A percentile compares a stretch with the other conserved stretches of the same genome.
These are phyloP conservation scores for Cydia amplana DNA, from an alignment of 1,140 invertebrate species.

Conservation along the genomic window DNA sequence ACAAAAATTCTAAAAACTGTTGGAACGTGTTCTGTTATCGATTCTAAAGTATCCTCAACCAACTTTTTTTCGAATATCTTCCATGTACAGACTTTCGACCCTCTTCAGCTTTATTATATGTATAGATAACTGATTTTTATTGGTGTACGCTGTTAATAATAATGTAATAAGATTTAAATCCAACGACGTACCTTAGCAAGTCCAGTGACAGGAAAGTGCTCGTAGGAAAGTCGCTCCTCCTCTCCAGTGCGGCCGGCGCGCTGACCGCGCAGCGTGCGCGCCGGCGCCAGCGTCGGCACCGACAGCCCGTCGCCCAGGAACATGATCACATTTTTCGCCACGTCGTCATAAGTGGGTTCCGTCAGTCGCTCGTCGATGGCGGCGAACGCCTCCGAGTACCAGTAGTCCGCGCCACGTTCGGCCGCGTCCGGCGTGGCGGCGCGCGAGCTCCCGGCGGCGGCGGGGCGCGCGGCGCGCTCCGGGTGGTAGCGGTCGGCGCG, in stretches of 20 bases:
- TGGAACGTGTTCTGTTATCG: too few species aligned
- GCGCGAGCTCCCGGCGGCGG: background rate
- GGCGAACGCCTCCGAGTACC: slow-evolving; percentile 22
- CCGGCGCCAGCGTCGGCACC: slow-evolving; percentile 84
- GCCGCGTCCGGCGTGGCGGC: slow-evolving; percentile 8
- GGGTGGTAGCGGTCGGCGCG: slow-evolving; percentile 23
- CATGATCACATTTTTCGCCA: slow-evolving; percentile 86
- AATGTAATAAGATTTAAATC: background rate
- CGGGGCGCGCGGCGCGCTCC: background rate
- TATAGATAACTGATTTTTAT: background rate
- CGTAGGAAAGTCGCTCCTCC: slow-evolving; percentile 85
- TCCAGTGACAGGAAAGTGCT: slow-evolving; percentile 86
- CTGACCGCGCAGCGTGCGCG: slow-evolving; percentile 84
- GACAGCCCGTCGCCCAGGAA: slow-evolving; percentile 90
- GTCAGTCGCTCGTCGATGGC: slow-evolving; percentile 34
- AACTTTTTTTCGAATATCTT: too few species aligned
- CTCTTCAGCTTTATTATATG: too few species aligned
- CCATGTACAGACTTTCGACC: too few species aligned
- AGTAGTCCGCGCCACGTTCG: background rate
- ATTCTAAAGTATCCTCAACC: too few species aligned
- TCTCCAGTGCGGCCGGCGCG: slow-evolving; percentile 79
- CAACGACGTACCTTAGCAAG: slow-evolving; percentile 85
- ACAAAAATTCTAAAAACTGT: too few species aligned
- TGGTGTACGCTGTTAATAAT: background rate
- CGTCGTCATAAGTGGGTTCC: background rate